phyloP scores from a whole-genome alignment of 2,888 invertebrate genomes.

The Sarcophaga subvicina region DNA sequence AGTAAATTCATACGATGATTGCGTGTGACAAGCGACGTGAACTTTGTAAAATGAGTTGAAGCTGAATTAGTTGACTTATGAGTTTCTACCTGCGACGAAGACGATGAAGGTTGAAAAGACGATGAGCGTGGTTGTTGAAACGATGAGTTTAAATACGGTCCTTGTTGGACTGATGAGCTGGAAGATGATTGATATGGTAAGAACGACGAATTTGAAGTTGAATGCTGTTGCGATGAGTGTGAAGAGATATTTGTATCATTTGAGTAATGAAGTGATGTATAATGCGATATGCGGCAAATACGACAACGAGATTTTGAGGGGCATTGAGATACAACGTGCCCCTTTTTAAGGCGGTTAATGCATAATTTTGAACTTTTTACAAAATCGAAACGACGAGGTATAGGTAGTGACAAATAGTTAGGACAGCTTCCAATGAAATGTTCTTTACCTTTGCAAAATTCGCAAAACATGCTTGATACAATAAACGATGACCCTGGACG shows the following conservation, averaged over 20 bases:
- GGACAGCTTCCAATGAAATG: slow-evolving; percentile 18
- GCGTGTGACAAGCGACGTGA: too few relatives aligned
- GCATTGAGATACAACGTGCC: slow-evolving; percentile 28
- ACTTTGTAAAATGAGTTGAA: too few relatives aligned
- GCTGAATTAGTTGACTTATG: too few relatives aligned
- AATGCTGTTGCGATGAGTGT: not conserved
- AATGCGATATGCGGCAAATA: slow-evolving; percentile 25
- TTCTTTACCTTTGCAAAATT: slow-evolving; percentile 17
- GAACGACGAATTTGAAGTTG: not conserved
- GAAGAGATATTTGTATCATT: slow-evolving; percentile 5
- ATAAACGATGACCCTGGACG: slow-evolving; percentile 12
- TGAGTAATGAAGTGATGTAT: not conserved
- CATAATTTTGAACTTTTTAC: slow-evolving; percentile 39
- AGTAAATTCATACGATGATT: too few relatives aligned
- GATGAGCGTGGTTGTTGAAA: too few relatives aligned
- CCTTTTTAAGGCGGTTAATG: slow-evolving; percentile 48
- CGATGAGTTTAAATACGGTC: too few relatives aligned
- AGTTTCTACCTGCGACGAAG: too few relatives aligned
- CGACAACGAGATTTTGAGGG: slow-evolving; percentile 34
- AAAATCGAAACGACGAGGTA: slow-evolving; percentile 35
- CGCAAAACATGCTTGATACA: slow-evolving; percentile 9
- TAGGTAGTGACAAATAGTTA: slow-evolving; percentile 11
- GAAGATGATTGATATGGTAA: too few relatives aligned
- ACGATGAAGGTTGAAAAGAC: too few relatives aligned
- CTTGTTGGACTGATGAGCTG: too few relatives aligned